Conservation (phyloP, 23 tunicate genomes). For the Styela clava region DNA sequence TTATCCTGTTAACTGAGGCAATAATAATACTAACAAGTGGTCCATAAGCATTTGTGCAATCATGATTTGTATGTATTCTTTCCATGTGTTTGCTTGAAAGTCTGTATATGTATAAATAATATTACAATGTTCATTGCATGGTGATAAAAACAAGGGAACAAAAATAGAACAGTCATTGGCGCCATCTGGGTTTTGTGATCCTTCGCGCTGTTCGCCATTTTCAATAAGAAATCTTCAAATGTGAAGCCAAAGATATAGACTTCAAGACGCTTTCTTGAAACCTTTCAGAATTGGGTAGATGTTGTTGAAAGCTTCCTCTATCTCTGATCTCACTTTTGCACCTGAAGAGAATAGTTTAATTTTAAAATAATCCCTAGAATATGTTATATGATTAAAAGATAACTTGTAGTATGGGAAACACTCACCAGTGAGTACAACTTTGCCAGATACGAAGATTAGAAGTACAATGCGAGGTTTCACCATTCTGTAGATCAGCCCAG, state of each 20-base stretch:
- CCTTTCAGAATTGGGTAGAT: slow-evolving; percentile 96
- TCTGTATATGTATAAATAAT: not conserved
- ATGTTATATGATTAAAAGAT: not conserved
- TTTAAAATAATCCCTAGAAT: slow-evolving; percentile 4
- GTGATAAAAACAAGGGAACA: not conserved
- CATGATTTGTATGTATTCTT: not conserved
- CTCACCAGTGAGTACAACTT: slow-evolving; percentile 97
- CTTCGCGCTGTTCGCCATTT: too few species aligned
- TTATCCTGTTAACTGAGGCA: too few species aligned
- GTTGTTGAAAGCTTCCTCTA: slow-evolving; percentile 95
- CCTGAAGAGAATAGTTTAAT: slow-evolving; percentile 57
- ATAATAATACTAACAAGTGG: too few species aligned
- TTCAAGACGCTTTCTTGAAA: slow-evolving; percentile 64
- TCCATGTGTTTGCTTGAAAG: not conserved
- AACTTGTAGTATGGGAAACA: not conserved
- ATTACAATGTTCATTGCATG: not conserved
- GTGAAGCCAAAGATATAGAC: too few species aligned
- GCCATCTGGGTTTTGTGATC: too few species aligned
- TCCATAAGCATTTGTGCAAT: not conserved
- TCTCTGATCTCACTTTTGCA: slow-evolving; percentile 83
- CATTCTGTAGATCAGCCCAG: slow-evolving; percentile 98
- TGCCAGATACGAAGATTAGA: slow-evolving; percentile 97
- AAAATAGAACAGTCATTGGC: too few species aligned
- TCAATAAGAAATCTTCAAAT: too few species aligned
- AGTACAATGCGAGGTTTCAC: slow-evolving; percentile 95